Conservation (phyloP, 2,888 invertebrate genomes). For the Ypsolopha scabrella region DNA sequence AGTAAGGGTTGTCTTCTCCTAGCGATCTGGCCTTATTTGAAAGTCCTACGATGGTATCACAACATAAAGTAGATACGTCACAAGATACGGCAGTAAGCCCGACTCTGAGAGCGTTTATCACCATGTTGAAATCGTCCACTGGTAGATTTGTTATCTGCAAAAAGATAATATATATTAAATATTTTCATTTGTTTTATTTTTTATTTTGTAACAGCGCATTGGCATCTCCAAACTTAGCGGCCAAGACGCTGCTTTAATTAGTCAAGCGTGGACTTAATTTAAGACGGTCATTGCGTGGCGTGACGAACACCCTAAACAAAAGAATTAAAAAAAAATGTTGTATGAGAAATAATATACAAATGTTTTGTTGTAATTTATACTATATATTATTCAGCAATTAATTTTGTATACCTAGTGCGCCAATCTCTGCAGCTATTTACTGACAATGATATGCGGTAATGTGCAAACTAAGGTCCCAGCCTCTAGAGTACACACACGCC, state of each 20-base stretch:
- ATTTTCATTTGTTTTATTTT: neutral
- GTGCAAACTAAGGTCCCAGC: too few relatives aligned
- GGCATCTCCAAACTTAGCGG: too few relatives aligned
- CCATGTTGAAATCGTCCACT: conserved; percentile 57
- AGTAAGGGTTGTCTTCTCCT: conserved; percentile 45
- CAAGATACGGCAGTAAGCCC: conserved; percentile 58
- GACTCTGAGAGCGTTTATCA: conserved; percentile 49
- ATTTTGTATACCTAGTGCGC: neutral
- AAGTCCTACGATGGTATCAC: conserved; percentile 56
- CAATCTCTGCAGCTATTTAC: neutral
- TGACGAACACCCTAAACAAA: too few relatives aligned
- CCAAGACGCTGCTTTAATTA: too few relatives aligned
- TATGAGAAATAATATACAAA: too few relatives aligned
- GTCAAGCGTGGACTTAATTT: too few relatives aligned
- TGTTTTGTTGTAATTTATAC: too few relatives aligned
- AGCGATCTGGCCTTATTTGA: conserved; percentile 40
- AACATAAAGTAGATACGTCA: conserved; percentile 56
- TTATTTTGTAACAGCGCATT: too few relatives aligned
- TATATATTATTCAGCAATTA: too few relatives aligned
- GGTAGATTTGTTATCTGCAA: conserved; percentile 46
- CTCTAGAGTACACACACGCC: conserved; percentile 18
- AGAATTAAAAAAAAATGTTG: too few relatives aligned
- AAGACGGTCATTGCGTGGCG: too few relatives aligned
- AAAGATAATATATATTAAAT: neutral
- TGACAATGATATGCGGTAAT: too few relatives aligned